These are phyloP conservation scores for Pitta sordida DNA, from an alignment of 2,113 vertebrate genomes.

Conservation along the genomic window DNA sequence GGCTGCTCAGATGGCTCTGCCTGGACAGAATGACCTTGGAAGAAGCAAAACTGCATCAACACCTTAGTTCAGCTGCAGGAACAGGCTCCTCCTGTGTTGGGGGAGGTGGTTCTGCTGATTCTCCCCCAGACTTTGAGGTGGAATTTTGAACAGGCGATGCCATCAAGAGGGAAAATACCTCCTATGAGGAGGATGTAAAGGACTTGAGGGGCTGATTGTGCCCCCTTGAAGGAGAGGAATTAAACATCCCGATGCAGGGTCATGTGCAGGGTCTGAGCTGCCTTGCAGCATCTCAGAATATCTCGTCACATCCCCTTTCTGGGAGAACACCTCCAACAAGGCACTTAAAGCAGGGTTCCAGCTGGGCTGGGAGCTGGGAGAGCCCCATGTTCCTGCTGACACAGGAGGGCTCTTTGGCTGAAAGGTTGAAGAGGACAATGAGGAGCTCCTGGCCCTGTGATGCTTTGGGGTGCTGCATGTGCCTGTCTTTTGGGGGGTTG, in stretches of 20 bases:
- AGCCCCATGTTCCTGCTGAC: rapidly evolving
- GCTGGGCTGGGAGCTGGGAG: background rate
- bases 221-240: background rate
- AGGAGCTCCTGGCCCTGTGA: background rate
- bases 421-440: background rate
- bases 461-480: rapidly evolving
- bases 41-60: background rate
- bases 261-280: rapidly evolving
- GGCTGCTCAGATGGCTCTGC: background rate
- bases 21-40: background rate
- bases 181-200: background rate
- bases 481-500: background rate
- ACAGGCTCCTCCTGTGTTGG: background rate
- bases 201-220: background rate
- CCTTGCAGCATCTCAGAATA: rapidly evolving
- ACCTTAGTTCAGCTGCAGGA: background rate
- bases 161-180: background rate
- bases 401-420: background rate
- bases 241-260: background rate
- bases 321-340: background rate
- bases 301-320: background rate
- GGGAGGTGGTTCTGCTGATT: background rate
- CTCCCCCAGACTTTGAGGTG: rapidly evolving
- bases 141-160: background rate
- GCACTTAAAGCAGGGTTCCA: background rate